Evolutionary conservation across 1,140 invertebrate species (phyloP), one percentile per base, ranked within the genome.

Genomic region (Andrena cerasifolii): DNA sequence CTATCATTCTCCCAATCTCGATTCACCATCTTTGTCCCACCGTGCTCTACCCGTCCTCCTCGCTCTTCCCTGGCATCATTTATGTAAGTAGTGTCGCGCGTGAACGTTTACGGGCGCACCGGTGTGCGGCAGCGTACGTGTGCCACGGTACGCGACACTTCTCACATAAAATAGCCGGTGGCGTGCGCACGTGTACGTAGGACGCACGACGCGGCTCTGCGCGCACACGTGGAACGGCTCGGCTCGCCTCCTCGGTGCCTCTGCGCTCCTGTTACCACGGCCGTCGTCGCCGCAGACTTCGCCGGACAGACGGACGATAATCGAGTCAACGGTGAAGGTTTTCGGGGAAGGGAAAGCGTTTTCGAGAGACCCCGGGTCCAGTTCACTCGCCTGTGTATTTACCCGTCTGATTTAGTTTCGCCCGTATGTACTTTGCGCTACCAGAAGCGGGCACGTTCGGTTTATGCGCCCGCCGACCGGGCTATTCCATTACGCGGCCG

Each of bases 251-350:
- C 79, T 77, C 43, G 40, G 26, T 4, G 10, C 18, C 26, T 26
- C 54, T 83, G 79, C 16, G 63, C 58, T 26, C 81, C 79, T 68
- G 65, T 24, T 83, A 78, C 3, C 51, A n/a, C 21, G 36, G 40
- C 31, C 81, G 62, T 78, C 68, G 66, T 49, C 26, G 68, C 51
- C 79, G 72, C 59, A 59, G 74, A 83, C 73, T 82, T n/a, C 66
- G 79, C 81, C 67, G 81, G 81, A 83, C 81, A 75, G 79, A 83
- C 81, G 54, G 81, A 83, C 79, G 66, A 83, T 83, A 83, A 81
- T 71, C 66, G 80, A 82, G 47, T 81, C 59, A 77, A 77, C 65
- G 78, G 40, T 33, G 81, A 77, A 78, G 43, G 43, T 56, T 79
- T 79, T 75, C 33, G 28, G 36, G n/a, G 21, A 74, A 73, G 59